Evolutionary conservation across 2,888 invertebrate species (phyloP), one percentile per base, ranked within the genome.

Genomic region (Eurytoma californica): DNA sequence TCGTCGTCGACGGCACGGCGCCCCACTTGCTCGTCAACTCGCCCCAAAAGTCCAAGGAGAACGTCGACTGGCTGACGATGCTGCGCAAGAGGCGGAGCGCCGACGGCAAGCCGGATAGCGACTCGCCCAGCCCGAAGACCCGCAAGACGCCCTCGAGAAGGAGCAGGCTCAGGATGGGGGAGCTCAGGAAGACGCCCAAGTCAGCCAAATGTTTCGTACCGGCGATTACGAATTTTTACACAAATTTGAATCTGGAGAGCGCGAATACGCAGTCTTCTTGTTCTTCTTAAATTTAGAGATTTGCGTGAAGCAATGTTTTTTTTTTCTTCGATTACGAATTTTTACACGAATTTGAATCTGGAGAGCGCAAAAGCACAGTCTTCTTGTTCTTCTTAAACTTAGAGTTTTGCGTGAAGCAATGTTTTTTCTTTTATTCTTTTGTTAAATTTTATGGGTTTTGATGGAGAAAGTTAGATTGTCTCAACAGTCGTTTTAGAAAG

Each of bases 21-120:
- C 96, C 96, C 0, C 96, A 96, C 88, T 87, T 95, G 72, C 90
- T 93, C 57, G 91, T 93, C 68, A 93, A 93, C 92, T 95, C 95
- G 0, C 95, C 95, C 0, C 92, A 92, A 49, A 94, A 94, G 18
- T 91, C 91, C 49, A 93, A 92, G 81, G 93, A 93, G 69, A 93
- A 94, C 82, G 91, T 94, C 0, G 94, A 96, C 88, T 96, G 96
- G 96, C 87, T 96, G 66, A 95, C 94, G 0, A 93, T 92, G 86
- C 91, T 94, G 76, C 90, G 93, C 14, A 92, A 93, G 81, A 93
- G 93, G 83, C 92, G 92, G 82, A 87, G 84, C 69, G 87, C 87
- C 39, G 84, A 85, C 57, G 86, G 84, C 53, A 82, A 87, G 73
- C 85, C 24, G 13, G 18, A 83, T 0, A 87, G 89, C 39, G 85